Evolutionary conservation across 2,797 vertebrate genomes (phyloP).

Genomic region (Enteromius radiatus): DNA sequence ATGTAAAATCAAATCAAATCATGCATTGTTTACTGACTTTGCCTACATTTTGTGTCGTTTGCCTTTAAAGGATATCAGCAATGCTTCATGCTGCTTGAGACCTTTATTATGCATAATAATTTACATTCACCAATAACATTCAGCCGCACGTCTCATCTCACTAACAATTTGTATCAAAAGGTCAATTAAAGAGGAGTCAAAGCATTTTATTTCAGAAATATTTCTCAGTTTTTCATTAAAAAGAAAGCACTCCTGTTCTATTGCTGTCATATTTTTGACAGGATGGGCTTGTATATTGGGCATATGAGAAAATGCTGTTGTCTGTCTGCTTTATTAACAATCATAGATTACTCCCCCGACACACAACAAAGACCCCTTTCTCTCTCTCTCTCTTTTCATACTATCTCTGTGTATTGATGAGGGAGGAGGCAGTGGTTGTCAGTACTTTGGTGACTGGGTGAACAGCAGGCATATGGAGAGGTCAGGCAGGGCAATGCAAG

Average conservation of each 20-base stretch:
- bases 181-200: conserved; percentile 52
- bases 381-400: conserved; percentile 70
- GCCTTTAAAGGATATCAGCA: conserved; percentile 11
- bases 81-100: conserved; percentile 32
- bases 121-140: conserved; percentile 58
- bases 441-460: conserved; percentile 43
- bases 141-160: conserved; percentile 53
- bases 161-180: conserved; percentile 55
- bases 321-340: conserved; percentile 48
- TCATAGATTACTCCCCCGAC: conserved; percentile 58
- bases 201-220: conserved; percentile 46
- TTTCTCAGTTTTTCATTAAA: conserved; percentile 40
- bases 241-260: conserved; percentile 14
- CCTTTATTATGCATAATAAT: conserved; percentile 56
- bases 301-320: conserved; percentile 43
- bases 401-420: conserved; percentile 71
- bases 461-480: conserved; percentile 50
- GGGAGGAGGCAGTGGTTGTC: conserved; percentile 66
- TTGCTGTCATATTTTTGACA: conserved; percentile 40
- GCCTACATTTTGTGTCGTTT: conserved; percentile 8
- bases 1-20: not conserved
- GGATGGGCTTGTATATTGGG: conserved; percentile 29
- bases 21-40: not conserved
- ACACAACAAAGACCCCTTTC: conserved; percentile 47
- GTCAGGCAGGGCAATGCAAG: conserved; percentile 42